Evolutionary conservation across 2,888 invertebrate species (phyloP), one percentile per base, ranked within the genome.

Genomic region (Sminthurides aquaticus): DNA sequence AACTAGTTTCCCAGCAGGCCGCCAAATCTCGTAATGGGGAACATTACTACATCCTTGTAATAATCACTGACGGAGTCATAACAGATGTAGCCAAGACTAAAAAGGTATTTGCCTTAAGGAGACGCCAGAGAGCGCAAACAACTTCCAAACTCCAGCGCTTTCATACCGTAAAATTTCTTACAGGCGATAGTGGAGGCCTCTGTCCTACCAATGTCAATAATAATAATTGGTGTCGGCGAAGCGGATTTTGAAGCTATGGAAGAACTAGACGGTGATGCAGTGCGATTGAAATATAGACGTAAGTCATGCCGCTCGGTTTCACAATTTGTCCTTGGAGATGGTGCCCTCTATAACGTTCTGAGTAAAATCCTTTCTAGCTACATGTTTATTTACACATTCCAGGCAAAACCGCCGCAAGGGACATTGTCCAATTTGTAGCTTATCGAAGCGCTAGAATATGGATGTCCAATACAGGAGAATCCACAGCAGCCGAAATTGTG

Each of bases 361-460:
- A n/a, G n/a, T n/a, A n/a, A n/a, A n/a, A n/a, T n/a, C n/a, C 18
- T 22, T 22, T 20, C 20, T 52, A 18, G n/a, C n/a, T n/a, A n/a
- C n/a, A n/a, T n/a, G n/a, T n/a, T 20, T 52, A 8, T 52, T 20
- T n/a, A n/a, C n/a, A n/a, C n/a, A n/a, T n/a, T n/a, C n/a, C 25
- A 76, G 68, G 81, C 1, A 76, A 76, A 48, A 76, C 75, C 64
- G 84, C 84, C 48, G 79, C 79, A 55, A 75, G 84, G 60, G 84
- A 85, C 75, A 84, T 85, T 70, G 84, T 85, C 1, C 84, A 83
- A 79, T 83, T 83, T 78, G 82, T 83, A n/a, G 82, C 83, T 2
- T 72, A 72, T 49, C 64, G 72, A 5, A 69, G 68, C 29, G 65
- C 69, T 2, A 57, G 64, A 20, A 64, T 69, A 0, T 72, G 72